These are phyloP conservation scores for Aepyceros melampus DNA, from an alignment of 2,113 vertebrate genomes.

Conservation along the genomic window DNA sequence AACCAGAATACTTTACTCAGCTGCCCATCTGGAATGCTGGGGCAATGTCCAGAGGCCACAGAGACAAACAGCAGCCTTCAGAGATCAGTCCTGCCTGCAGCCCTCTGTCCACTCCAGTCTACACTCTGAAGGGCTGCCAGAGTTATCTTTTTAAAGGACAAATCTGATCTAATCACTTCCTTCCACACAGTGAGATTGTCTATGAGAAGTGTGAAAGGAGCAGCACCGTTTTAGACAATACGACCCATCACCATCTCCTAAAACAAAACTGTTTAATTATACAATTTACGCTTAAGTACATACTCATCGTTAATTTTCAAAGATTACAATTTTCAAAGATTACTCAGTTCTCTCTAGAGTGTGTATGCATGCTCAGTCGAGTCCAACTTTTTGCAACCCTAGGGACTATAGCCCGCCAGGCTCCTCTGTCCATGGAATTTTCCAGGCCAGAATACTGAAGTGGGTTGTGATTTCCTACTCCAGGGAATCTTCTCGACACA, in stretches of 20 bases:
- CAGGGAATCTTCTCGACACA: neutral
- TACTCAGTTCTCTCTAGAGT: neutral
- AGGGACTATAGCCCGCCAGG: neutral
- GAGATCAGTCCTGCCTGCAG: neutral
- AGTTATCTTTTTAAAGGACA: neutral
- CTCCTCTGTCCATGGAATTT: neutral
- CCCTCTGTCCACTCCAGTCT: neutral
- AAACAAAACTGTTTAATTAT: neutral
- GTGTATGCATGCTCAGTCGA: neutral
- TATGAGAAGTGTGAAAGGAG: neutral
- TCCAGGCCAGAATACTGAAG: neutral
- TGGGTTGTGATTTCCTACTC: neutral
- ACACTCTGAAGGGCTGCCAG: neutral
- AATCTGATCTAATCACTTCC: neutral
- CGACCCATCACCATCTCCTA: neutral
- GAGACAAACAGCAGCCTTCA: neutral
- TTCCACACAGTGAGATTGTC: neutral
- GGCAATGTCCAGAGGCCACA: neutral
- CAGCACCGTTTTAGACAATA: neutral
- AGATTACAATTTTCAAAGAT: neutral
- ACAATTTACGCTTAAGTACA: neutral
- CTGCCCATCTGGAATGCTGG: neutral
- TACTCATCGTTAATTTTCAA: neutral
- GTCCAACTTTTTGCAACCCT: neutral
- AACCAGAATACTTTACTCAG: slow-evolving; percentile 40